phyloP scores from a whole-genome alignment of 2,113 vertebrate species.

The Murina feae region DNA sequence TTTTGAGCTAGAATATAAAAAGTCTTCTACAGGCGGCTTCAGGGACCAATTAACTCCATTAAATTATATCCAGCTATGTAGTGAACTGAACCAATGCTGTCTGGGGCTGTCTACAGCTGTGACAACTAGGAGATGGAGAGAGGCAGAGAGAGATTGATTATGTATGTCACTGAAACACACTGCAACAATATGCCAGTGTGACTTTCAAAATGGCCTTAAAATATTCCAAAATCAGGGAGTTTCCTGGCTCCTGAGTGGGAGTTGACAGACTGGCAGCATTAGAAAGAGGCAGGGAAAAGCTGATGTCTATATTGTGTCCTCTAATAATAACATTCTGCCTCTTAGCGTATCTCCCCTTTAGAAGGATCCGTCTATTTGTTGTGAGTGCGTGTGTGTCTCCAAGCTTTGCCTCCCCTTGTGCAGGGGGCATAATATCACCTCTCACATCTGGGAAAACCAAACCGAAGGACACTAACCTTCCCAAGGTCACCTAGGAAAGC shows the following conservation, averaged over 20 bases:
- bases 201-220: slow-evolving; percentile 77
- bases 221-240: slow-evolving; percentile 76
- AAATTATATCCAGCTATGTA: slow-evolving; percentile 64
- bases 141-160: slow-evolving; percentile 60
- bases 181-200: slow-evolving; percentile 69
- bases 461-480: slow-evolving; percentile 58
- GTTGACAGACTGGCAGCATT: slow-evolving; percentile 73
- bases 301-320: slow-evolving; percentile 70
- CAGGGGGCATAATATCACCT: slow-evolving; percentile 41
- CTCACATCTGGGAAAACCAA: slow-evolving; percentile 64
- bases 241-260: slow-evolving; percentile 73
- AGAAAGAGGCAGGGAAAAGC: slow-evolving; percentile 61
- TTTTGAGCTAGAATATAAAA: slow-evolving; percentile 54
- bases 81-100: slow-evolving; percentile 50
- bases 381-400: neutral
- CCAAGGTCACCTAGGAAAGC: slow-evolving; percentile 73
- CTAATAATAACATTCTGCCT: slow-evolving; percentile 62
- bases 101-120: slow-evolving; percentile 54
- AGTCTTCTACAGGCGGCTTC: slow-evolving; percentile 57
- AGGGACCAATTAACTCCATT: slow-evolving; percentile 70
- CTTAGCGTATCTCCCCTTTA: slow-evolving; percentile 34
- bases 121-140: slow-evolving; percentile 63
- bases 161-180: slow-evolving; percentile 66
- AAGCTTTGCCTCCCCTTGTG: neutral
- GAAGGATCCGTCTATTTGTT: slow-evolving; percentile 29